Evolutionary conservation across 2,888 invertebrate species (phyloP).

Genomic region (Tromatobia lineatoria): DNA sequence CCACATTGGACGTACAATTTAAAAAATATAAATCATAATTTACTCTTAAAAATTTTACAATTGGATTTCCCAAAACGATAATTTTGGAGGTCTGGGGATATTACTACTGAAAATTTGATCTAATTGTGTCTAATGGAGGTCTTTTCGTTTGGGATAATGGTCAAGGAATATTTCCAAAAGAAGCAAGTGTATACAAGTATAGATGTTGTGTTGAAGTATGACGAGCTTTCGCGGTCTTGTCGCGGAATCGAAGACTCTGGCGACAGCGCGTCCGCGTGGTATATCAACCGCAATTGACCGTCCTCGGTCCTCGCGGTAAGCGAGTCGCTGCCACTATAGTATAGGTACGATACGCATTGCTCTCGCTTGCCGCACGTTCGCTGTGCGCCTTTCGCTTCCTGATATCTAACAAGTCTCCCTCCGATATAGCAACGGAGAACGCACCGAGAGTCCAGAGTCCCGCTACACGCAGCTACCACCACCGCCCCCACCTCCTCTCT

Average conservation of each 20-base stretch:
- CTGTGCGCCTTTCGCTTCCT: constrained; percentile 46
- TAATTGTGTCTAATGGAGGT: too few relatives aligned
- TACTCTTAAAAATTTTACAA: too few relatives aligned
- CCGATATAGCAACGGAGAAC: constrained; percentile 27
- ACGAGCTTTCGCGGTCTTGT: constrained; percentile 42
- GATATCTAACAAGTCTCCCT: constrained; percentile 44
- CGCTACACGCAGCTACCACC: constrained; percentile 34
- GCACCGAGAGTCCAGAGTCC: constrained; percentile 29
- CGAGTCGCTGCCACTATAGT: not conserved
- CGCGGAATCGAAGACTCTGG: constrained; percentile 22
- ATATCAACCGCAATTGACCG: constrained; percentile 41
- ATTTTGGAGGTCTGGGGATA: too few relatives aligned
- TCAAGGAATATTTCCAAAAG: not conserved
- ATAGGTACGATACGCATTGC: constrained; percentile 20
- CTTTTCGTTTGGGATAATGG: not conserved
- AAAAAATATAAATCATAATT: too few relatives aligned
- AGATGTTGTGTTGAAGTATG: constrained; percentile 6
- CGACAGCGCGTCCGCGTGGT: not conserved
- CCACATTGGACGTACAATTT: too few relatives aligned
- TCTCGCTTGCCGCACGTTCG: constrained; percentile 26
- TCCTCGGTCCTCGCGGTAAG: constrained; percentile 7
- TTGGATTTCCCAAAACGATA: too few relatives aligned
- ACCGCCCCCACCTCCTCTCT: constrained; percentile 3
- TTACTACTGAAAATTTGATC: too few relatives aligned
- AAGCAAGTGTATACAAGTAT: not conserved